These are phyloP conservation scores for Chelon auratus DNA, from an alignment of 2,797 vertebrate species.

Conservation along the genomic window DNA sequence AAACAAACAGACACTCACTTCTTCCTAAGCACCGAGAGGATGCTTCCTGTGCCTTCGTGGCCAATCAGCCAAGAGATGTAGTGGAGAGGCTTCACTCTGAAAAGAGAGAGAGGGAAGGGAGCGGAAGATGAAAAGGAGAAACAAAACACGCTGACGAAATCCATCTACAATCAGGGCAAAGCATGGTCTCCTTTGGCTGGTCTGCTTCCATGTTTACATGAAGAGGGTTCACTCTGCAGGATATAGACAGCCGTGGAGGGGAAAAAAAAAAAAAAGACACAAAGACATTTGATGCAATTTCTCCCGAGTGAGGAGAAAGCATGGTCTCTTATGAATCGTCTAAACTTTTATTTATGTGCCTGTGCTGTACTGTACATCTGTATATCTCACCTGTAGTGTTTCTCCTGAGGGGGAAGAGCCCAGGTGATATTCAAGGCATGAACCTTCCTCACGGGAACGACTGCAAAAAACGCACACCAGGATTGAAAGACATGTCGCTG, in stretches of 20 bases:
- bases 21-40: conserved; percentile 94
- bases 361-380: background rate
- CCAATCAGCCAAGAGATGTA: conserved; percentile 98
- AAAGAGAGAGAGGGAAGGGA: conserved; percentile 27
- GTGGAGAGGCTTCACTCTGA: conserved; percentile 96
- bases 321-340: background rate
- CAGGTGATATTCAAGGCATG: conserved; percentile 95
- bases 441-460: conserved; percentile 93
- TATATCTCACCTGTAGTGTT: conserved; percentile 89
- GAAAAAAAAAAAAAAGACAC: conserved; percentile 2
- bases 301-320: conserved; percentile 10
- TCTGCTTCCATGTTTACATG: conserved; percentile 56
- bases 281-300: conserved; percentile 37
- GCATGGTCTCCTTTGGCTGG: conserved; percentile 24
- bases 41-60: conserved; percentile 96
- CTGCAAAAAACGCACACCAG: conserved; percentile 70
- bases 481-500: background rate
- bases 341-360: background rate
- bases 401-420: conserved; percentile 94
- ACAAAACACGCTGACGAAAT: conserved; percentile 56
- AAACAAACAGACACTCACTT: conserved; percentile 87
- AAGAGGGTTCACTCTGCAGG: conserved; percentile 34
- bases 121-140: conserved; percentile 43
- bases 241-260: conserved; percentile 4
- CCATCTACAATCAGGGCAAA: conserved; percentile 48